These are phyloP conservation scores for Eulemur coronatus DNA, from an alignment of 2,797 vertebrate genomes.

Conservation along the genomic window DNA sequence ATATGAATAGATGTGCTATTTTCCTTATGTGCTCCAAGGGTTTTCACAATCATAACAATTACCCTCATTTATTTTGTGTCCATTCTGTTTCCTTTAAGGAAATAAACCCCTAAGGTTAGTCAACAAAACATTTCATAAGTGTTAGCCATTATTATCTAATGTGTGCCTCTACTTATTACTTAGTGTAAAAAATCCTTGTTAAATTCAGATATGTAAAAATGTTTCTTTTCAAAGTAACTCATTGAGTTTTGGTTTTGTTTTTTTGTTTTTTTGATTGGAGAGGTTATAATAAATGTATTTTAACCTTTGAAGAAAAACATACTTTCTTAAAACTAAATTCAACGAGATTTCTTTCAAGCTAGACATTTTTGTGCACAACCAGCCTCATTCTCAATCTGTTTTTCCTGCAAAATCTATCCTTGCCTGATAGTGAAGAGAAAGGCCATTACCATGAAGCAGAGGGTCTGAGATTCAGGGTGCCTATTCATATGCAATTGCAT, in stretches of 20 bases:
- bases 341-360: neutral
- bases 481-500: neutral
- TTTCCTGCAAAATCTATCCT: neutral
- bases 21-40: neutral
- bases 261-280: neutral
- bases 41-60: neutral
- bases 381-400: neutral
- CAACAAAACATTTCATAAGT: slow-evolving; percentile 23
- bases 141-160: neutral
- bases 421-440: neutral
- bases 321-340: neutral
- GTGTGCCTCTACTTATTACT: neutral
- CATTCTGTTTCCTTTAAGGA: slow-evolving; percentile 31
- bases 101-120: slow-evolving; percentile 34
- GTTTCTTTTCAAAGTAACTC: slow-evolving; percentile 11
- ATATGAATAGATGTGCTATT: neutral
- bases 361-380: neutral
- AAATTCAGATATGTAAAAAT: neutral
- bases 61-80: neutral
- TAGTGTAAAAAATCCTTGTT: neutral
- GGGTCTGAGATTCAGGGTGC: neutral
- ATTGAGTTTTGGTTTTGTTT: neutral
- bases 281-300: neutral
- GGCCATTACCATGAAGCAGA: neutral
- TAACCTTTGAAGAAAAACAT: neutral